Percentiles rank a stretch among this genome's conserved stretches.
phyloP scores from a whole-genome alignment of 2,888 invertebrate genomes.

The Eupithecia insigniata region DNA sequence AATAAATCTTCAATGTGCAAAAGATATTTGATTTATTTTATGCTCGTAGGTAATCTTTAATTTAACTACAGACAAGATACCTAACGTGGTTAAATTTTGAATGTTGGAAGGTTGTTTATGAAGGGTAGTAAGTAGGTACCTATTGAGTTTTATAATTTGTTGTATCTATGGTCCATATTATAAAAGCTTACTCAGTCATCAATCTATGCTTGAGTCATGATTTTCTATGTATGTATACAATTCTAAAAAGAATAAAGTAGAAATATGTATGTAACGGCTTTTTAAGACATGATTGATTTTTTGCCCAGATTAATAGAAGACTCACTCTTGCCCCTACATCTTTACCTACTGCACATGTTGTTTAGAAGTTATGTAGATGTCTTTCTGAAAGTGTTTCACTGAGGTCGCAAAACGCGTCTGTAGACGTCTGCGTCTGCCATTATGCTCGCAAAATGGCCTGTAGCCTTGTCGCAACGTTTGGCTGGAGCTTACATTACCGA shows the following conservation, averaged over 20 bases:
- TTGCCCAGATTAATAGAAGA: no score
- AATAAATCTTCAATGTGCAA: no score
- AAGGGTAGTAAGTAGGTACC: no score
- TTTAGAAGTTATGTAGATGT: neutral
- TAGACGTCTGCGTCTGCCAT: conserved; percentile 6
- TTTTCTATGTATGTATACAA: no score
- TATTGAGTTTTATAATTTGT: neutral
- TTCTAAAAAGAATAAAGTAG: no score
- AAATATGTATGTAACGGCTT: no score
- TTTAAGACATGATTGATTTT: no score
- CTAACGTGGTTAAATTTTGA: neutral
- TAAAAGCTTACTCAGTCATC: no score
- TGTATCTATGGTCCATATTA: no score
- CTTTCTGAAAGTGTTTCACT: neutral
- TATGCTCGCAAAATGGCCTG: neutral
- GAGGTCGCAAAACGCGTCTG: neutral
- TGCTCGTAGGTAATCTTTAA: neutral
- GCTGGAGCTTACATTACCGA: neutral
- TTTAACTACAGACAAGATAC: neutral
- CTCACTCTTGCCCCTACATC: no score
- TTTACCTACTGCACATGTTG: no score
- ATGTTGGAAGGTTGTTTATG: neutral
- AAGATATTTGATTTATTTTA: neutral
- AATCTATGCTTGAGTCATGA: no score
- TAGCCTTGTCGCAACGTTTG: neutral